These are phyloP conservation scores for Ia io DNA, from an alignment of 2,113 vertebrate species.

Conservation along the genomic window DNA sequence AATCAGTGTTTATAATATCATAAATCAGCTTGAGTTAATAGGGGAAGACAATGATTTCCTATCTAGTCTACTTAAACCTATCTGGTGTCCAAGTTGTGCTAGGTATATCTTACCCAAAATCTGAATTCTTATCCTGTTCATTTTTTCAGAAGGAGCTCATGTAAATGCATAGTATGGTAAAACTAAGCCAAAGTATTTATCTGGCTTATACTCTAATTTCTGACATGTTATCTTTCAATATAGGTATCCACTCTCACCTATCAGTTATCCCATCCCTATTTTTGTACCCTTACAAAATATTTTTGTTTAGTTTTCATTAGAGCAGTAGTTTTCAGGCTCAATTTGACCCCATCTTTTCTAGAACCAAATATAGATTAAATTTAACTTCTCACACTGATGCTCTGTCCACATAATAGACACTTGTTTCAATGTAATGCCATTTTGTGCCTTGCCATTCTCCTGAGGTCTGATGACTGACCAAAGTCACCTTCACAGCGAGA, in stretches of 20 bases:
- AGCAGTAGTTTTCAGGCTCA: neutral
- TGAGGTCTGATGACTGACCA: neutral
- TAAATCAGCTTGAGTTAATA: neutral
- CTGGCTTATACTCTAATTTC: neutral
- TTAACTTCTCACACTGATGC: neutral
- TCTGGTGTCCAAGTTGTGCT: neutral
- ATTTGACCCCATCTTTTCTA: neutral
- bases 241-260: neutral
- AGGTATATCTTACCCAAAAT: neutral
- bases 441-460: neutral
- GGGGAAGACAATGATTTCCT: neutral
- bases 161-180: neutral
- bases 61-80: neutral
- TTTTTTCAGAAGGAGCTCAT: neutral
- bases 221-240: neutral
- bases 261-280: neutral
- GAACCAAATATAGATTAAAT: neutral
- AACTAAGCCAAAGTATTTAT: neutral
- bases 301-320: neutral
- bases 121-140: neutral
- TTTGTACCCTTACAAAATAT: neutral
- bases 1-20: neutral
- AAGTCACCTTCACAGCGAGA: neutral
- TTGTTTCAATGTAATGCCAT: neutral
- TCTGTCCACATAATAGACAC: neutral